Evolutionary conservation across 2,888 invertebrate species (phyloP).

Genomic region (Caenorhabditis sinica): DNA sequence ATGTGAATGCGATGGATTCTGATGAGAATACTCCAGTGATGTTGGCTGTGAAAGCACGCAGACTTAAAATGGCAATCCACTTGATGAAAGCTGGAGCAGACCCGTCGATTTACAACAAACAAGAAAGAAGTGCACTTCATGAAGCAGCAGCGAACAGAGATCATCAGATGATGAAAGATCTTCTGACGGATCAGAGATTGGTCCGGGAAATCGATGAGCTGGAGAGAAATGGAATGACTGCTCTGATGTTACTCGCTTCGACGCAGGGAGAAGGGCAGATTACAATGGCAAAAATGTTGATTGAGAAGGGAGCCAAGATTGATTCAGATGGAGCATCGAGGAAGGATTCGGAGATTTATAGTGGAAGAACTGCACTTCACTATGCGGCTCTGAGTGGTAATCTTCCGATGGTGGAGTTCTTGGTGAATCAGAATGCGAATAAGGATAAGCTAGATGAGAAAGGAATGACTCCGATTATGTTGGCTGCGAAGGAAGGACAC

Average conservation of each 20-base stretch:
- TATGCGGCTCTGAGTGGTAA: conserved; percentile 91
- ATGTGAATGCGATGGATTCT: conserved; percentile 49
- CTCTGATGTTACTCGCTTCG: conserved; percentile 65
- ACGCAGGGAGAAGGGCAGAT: conserved; percentile 13
- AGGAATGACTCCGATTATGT: conserved; percentile 96
- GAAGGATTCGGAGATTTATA: conserved; percentile 62
- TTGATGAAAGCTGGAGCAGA: conserved; percentile 52
- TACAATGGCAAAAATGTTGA: conserved; percentile 36
- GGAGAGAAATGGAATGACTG: conserved; percentile 62
- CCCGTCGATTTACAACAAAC: conserved; percentile 71
- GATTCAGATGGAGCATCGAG: conserved; percentile 52
- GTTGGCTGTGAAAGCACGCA: conserved; percentile 50
- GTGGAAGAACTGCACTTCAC: conserved; percentile 93
- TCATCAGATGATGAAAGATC: conserved; percentile 47
- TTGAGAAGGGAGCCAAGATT: conserved; percentile 53
- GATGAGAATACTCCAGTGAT: conserved; percentile 62
- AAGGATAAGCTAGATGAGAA: conserved; percentile 71
- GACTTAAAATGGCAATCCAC: conserved; percentile 5
- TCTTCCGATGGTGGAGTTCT: conserved; percentile 70
- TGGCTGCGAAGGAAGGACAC: conserved; percentile 96
- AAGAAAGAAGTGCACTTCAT: conserved; percentile 72
- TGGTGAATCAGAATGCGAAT: conserved; percentile 71
- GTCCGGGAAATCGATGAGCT: conserved; percentile 64
- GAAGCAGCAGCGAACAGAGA: conserved; percentile 69
- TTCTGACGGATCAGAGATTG: conserved; percentile 63